A percentile compares a stretch with the other conserved stretches of the same genome.
These are phyloP conservation scores for Diachrysia chrysitis DNA, from an alignment of 2,888 invertebrate species.

Conservation along the genomic window DNA sequence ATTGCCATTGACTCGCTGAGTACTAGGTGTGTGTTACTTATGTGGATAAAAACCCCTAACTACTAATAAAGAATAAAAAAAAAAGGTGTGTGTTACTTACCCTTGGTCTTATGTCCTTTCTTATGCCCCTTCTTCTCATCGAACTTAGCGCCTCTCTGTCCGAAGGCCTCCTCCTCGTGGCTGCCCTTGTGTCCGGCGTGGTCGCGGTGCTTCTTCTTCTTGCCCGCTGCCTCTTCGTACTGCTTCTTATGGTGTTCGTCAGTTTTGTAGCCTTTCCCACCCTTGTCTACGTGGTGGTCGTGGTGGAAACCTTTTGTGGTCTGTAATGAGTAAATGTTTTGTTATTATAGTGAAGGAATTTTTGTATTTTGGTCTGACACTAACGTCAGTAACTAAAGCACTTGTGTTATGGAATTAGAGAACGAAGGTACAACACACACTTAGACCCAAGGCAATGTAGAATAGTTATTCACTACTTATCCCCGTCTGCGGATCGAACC, in stretches of 20 bases:
- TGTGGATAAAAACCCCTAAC: too few relatives aligned
- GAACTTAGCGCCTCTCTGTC: conserved; percentile 91
- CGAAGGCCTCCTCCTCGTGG: conserved; percentile 91
- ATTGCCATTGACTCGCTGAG: too few relatives aligned
- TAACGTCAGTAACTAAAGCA: too few relatives aligned
- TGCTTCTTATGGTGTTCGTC: conserved; percentile 90
- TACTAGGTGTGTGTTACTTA: too few relatives aligned
- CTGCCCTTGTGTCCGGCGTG: conserved; percentile 90
- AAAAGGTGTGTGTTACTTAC: conserved; percentile 58
- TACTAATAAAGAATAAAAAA: too few relatives aligned
- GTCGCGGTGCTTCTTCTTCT: conserved; percentile 91
- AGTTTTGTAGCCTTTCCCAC: conserved; percentile 89
- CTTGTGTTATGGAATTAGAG: too few relatives aligned
- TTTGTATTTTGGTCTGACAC: too few relatives aligned
- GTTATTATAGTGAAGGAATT: too few relatives aligned
- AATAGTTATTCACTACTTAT: too few relatives aligned
- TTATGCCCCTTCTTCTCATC: conserved; percentile 94
- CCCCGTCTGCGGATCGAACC: too few relatives aligned
- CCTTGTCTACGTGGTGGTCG: conserved; percentile 89
- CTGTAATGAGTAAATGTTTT: conserved; percentile 67
- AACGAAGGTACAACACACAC: too few relatives aligned
- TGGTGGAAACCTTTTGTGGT: conserved; percentile 89
- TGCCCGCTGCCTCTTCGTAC: conserved; percentile 90
- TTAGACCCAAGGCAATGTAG: too few relatives aligned
- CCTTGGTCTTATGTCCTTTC: conserved; percentile 93